Evolutionary conservation across 2,113 vertebrate species (phyloP).

Genomic region (Aspiorhynchus laticeps): DNA sequence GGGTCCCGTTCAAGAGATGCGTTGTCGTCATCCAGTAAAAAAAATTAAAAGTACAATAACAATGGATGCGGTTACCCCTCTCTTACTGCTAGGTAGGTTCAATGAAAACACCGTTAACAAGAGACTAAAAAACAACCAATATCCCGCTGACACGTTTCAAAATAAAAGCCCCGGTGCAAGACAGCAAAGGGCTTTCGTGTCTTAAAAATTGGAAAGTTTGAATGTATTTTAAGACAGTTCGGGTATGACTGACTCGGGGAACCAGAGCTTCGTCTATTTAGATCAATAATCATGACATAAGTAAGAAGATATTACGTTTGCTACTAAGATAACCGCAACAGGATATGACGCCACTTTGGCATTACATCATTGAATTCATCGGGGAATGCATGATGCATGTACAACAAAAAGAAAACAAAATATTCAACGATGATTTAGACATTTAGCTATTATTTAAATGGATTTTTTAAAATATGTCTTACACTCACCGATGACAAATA

Average conservation of each 20-base stretch:
- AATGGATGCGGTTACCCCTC: constrained; percentile 29
- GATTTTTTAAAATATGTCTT: background rate
- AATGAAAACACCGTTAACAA: constrained; percentile 34
- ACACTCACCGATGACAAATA: background rate
- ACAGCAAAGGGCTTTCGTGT: too few relatives aligned
- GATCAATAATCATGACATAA: background rate
- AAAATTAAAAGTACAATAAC: constrained; percentile 46
- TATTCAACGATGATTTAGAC: background rate
- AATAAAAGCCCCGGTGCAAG: constrained; percentile 53
- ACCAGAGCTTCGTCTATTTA: background rate
- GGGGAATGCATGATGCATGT: background rate
- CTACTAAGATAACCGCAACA: background rate
- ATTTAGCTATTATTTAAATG: background rate
- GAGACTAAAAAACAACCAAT: background rate
- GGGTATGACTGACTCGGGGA: background rate
- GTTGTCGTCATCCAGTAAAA: constrained; percentile 53
- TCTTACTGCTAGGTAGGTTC: constrained; percentile 29
- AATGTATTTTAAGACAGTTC: background rate
- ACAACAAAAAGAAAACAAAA: background rate
- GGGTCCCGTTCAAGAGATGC: constrained; percentile 26
- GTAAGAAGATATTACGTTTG: background rate
- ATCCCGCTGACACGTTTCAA: constrained; percentile 45
- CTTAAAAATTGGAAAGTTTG: background rate
- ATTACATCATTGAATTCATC: constrained; percentile 47
- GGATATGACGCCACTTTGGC: constrained; percentile 46